phyloP scores from a whole-genome alignment of 1,140 invertebrate species.

The Drosophila nasuta region DNA sequence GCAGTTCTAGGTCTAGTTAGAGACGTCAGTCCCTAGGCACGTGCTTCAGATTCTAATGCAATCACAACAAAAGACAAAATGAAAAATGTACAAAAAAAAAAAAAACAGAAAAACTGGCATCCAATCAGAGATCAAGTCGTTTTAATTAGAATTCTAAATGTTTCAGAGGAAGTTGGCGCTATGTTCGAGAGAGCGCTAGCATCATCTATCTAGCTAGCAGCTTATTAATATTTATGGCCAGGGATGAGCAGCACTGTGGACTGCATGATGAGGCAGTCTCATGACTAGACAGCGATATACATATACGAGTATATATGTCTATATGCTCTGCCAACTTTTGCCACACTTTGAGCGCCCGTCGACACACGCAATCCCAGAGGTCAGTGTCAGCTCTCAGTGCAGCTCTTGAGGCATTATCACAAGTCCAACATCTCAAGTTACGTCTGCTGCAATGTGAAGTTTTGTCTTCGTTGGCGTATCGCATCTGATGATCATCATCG shows the following conservation, averaged over 20 bases:
- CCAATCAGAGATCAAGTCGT: conserved; percentile 74
- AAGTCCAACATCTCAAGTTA: conserved; percentile 40
- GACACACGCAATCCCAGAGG: conserved; percentile 50
- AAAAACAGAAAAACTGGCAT: conserved; percentile 22
- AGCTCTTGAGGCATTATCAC: conserved; percentile 38
- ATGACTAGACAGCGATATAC: conserved; percentile 21
- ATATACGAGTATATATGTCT: background rate
- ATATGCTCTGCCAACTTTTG: conserved; percentile 30
- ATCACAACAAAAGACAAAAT: conserved; percentile 8
- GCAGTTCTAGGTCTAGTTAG: conserved; percentile 31
- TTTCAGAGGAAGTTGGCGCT: conserved; percentile 81
- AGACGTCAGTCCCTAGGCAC: conserved; percentile 60
- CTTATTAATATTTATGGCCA: conserved; percentile 78
- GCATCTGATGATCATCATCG: conserved; percentile 35
- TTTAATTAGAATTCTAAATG: conserved; percentile 82
- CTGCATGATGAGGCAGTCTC: conserved; percentile 66
- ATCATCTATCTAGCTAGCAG: conserved; percentile 8
- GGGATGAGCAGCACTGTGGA: conserved; percentile 53
- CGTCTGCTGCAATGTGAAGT: conserved; percentile 21
- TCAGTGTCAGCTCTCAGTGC: conserved; percentile 28
- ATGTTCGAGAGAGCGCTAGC: conserved; percentile 19
- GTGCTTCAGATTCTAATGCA: conserved; percentile 64
- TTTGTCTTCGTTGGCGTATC: conserved; percentile 12
- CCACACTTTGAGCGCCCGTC: conserved; percentile 61
- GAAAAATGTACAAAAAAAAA: conserved; percentile 22